A percentile compares a stretch with the other conserved stretches of the same genome.
phyloP scores from a whole-genome alignment of 2,113 vertebrate genomes.

The Rhabdomys dilectus region DNA sequence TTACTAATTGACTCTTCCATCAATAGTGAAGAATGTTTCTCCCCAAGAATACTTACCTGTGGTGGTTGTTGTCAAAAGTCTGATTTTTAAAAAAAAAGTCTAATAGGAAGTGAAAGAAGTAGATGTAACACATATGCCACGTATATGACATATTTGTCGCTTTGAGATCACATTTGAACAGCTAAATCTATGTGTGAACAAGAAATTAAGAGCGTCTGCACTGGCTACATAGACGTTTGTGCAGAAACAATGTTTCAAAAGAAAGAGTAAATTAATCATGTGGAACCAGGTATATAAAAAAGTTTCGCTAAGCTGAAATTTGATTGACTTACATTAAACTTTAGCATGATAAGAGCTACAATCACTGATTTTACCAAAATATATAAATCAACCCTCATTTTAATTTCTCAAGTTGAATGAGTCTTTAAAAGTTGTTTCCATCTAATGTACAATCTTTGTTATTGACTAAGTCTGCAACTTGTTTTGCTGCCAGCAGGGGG shows the following conservation, averaged over 20 bases:
- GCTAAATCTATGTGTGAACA: not conserved
- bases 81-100: not conserved
- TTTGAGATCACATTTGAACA: constrained; percentile 28
- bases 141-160: not conserved
- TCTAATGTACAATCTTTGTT: not conserved
- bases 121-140: not conserved
- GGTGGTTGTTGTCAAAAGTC: not conserved
- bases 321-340: not conserved
- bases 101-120: not conserved
- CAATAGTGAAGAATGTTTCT: not conserved
- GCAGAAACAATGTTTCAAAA: constrained; percentile 23
- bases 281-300: not conserved
- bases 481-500: constrained; percentile 72
- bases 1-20: not conserved
- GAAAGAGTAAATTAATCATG: not conserved
- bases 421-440: not conserved
- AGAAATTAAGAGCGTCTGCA: not conserved
- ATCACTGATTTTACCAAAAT: not conserved
- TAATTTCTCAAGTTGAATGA: constrained; percentile 21
- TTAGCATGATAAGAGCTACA: not conserved
- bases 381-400: not conserved
- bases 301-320: constrained; percentile 11
- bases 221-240: not conserved
- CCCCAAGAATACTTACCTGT: not conserved
- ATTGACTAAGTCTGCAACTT: not conserved